Percentiles rank a stretch among this genome's conserved stretches.
Evolutionary conservation across 2,113 vertebrate genomes (phyloP).

Genomic region (Myodes glareolus): DNA sequence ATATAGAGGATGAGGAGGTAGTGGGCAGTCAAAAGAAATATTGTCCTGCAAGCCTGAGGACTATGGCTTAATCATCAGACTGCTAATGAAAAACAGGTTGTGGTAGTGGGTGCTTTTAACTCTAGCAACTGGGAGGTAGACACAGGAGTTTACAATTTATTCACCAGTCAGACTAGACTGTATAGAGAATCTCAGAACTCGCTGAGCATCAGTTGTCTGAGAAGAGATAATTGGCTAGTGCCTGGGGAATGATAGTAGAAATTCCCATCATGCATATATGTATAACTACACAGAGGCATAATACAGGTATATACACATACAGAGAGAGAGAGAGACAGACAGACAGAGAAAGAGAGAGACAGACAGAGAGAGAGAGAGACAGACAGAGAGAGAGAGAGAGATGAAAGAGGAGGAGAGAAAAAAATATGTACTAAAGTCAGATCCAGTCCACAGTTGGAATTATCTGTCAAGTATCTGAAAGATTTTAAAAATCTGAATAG

Average conservation of each 20-base stretch:
- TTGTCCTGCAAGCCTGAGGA: too few species aligned
- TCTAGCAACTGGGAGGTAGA: neutral
- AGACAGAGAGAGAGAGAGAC: neutral
- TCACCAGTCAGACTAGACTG: neutral
- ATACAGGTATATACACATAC: neutral
- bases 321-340: neutral
- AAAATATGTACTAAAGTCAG: neutral
- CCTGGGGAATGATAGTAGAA: too few species aligned
- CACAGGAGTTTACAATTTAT: too few species aligned
- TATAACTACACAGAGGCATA: neutral
- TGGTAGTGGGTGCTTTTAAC: too few species aligned
- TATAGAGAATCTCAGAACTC: neutral
- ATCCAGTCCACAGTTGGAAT: neutral
- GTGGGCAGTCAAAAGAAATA: neutral
- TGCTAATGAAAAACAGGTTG: neutral
- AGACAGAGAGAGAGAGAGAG: neutral
- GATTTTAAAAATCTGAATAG: neutral
- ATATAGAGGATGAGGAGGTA: neutral
- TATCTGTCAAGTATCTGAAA: neutral
- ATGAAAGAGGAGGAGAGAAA: neutral
- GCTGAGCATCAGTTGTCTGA: too few species aligned
- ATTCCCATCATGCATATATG: neutral
- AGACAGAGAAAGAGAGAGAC: neutral
- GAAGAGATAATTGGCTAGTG: neutral
- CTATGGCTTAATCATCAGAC: neutral